Evolutionary conservation across 2,113 vertebrate species (phyloP).

Genomic region (Rafetus swinhoei): DNA sequence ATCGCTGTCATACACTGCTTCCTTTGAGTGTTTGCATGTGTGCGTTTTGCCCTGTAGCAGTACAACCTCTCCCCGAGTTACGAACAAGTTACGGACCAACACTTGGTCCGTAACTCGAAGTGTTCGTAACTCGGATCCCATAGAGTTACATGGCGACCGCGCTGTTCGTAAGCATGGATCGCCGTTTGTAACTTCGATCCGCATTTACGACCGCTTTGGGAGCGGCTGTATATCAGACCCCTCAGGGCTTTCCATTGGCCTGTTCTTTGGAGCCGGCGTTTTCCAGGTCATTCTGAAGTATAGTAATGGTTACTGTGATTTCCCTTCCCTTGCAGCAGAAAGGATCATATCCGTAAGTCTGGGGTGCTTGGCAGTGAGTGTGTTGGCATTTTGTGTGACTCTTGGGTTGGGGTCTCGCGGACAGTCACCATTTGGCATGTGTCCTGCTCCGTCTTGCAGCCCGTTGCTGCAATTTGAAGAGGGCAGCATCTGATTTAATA

Average conservation of each 20-base stretch:
- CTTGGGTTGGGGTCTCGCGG: conserved; percentile 3
- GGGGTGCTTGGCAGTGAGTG: not conserved
- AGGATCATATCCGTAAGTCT: not conserved
- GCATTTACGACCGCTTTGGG: no score
- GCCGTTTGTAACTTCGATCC: no score
- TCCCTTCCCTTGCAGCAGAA: not conserved
- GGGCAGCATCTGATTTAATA: not conserved
- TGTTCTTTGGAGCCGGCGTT: not conserved
- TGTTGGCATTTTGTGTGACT: conserved; percentile 1
- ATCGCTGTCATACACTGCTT: not conserved
- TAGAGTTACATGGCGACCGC: no score
- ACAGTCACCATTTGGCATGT: no score
- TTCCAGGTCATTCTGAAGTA: not conserved
- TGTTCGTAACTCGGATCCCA: no score
- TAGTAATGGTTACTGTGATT: not conserved
- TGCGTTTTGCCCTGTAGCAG: not conserved
- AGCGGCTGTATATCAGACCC: not conserved
- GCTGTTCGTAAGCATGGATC: no score
- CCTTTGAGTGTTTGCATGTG: not conserved
- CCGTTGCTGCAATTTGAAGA: not conserved
- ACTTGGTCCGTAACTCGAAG: no score
- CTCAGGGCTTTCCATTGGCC: not conserved
- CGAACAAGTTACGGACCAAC: no score
- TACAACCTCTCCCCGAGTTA: no score
- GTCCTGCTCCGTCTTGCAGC: no score